Evolutionary conservation across 2,113 vertebrate species (phyloP), one percentile per base, ranked within the genome.

Genomic region (Aix galericulata): DNA sequence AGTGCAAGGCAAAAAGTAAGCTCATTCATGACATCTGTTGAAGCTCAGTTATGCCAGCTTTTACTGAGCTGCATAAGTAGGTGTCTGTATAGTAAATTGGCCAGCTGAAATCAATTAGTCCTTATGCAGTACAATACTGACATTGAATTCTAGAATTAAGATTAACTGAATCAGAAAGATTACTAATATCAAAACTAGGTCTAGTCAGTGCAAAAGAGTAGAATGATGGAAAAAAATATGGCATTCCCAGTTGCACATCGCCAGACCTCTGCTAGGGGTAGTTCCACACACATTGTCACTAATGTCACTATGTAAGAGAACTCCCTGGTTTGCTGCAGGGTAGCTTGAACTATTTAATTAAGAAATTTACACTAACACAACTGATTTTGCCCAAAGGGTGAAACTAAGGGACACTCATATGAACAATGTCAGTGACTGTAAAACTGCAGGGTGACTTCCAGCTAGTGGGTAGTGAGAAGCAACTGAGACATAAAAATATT

Each of bases 401-500:
- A 1, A 86, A 8, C 22, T 59, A 67, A 25, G 36, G 16, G 77
- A 44, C 17, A 27, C 20, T 79, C 4, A 20, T 5, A 32, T 15
- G 23, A 90, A 20, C 34, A 58, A 34, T 48, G 22, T 6, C 38
- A 50, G 14, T 56, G 21, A n/a, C 23, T 58, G 59, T 66, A 83
- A 93, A 67, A 25, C 64, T 95, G 50, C 50, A 93, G 72, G 46
- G 46, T 92, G 59, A 67, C 64, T 92, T 64, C 68, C 86, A 92
- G 79, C 82, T 88, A 74, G 67, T 90, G 76, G 59, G 59, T 89
- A 66, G 17, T 36, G 85, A 79, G 62, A 79, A 87, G 32, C 87
- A 89, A 82, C n/a, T 10, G 9, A 32, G 17, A 15, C 13, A 75
- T 46, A 79, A 76, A 52, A 80, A 42, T 60, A 79, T 59, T 16